phyloP scores from a whole-genome alignment of 2,797 vertebrate genomes.

The Potorous gilbertii region DNA sequence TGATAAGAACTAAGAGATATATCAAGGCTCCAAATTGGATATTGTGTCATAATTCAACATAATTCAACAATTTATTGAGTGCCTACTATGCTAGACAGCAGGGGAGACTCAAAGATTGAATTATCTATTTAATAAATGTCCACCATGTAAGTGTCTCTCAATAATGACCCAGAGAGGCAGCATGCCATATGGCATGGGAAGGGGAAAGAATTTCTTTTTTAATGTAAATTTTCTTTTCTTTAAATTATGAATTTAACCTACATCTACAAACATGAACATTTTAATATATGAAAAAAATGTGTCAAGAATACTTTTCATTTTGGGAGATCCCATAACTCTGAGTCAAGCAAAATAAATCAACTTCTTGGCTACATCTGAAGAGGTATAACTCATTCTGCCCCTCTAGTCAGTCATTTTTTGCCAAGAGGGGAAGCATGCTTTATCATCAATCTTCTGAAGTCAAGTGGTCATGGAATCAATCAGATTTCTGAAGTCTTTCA shows the following conservation, averaged over 20 bases:
- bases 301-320: not conserved
- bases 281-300: not conserved
- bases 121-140: not conserved
- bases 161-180: not conserved
- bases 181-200: not conserved
- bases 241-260: not conserved
- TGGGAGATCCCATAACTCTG: not conserved
- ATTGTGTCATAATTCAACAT: not conserved
- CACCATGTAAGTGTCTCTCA: not conserved
- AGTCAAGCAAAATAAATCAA: not conserved
- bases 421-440: not conserved
- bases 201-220: not conserved
- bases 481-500: not conserved
- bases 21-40: not conserved
- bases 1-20: not conserved
- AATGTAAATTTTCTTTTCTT: not conserved
- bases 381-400: not conserved
- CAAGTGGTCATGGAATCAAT: not conserved
- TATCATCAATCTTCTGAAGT: not conserved
- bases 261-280: not conserved
- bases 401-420: not conserved
- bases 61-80: too few species aligned
- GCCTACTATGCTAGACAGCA: not conserved
- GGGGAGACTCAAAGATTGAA: not conserved
- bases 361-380: not conserved